Percentiles rank a stretch among this genome's conserved stretches.
phyloP scores from a whole-genome alignment of 1,140 invertebrate species.

The Phthorimaea operculella region DNA sequence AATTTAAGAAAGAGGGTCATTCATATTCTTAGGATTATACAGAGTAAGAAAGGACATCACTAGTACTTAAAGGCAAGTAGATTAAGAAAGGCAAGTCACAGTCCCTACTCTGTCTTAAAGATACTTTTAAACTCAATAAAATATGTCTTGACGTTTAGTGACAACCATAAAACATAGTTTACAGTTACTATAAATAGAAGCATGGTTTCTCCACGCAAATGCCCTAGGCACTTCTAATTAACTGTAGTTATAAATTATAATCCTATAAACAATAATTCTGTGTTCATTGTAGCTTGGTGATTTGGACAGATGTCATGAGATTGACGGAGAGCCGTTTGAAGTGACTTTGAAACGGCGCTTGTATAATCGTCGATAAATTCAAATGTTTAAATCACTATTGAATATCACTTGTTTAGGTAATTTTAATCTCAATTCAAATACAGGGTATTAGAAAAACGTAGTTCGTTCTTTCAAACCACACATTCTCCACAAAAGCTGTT shows the following conservation, averaged over 20 bases:
- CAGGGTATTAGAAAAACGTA: too few relatives aligned
- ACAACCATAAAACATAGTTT: slow-evolving; percentile 30
- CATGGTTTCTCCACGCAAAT: slow-evolving; percentile 40
- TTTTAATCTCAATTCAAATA: too few relatives aligned
- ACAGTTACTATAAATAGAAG: slow-evolving; percentile 23
- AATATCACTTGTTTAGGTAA: too few relatives aligned
- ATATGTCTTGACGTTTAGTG: slow-evolving; percentile 38
- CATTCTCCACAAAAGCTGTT: too few relatives aligned
- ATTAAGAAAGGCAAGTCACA: slow-evolving; percentile 52
- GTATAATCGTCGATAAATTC: too few relatives aligned
- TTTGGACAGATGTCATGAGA: too few relatives aligned
- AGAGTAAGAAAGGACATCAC: slow-evolving; percentile 27
- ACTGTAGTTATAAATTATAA: slow-evolving; percentile 19
- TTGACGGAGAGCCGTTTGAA: too few relatives aligned
- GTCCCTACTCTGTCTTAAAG: slow-evolving; percentile 34
- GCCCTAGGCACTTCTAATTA: slow-evolving; percentile 41
- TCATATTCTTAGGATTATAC: neutral
- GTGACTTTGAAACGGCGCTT: too few relatives aligned
- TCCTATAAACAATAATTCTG: slow-evolving; percentile 40
- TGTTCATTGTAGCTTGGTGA: too few relatives aligned
- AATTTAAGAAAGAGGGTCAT: neutral
- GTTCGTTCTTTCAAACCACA: too few relatives aligned
- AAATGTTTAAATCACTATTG: too few relatives aligned
- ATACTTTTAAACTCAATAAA: slow-evolving; percentile 10
- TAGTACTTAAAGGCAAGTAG: slow-evolving; percentile 50